phyloP scores from a whole-genome alignment of 2,113 vertebrate genomes.

The Corythornis madagascariensis region DNA sequence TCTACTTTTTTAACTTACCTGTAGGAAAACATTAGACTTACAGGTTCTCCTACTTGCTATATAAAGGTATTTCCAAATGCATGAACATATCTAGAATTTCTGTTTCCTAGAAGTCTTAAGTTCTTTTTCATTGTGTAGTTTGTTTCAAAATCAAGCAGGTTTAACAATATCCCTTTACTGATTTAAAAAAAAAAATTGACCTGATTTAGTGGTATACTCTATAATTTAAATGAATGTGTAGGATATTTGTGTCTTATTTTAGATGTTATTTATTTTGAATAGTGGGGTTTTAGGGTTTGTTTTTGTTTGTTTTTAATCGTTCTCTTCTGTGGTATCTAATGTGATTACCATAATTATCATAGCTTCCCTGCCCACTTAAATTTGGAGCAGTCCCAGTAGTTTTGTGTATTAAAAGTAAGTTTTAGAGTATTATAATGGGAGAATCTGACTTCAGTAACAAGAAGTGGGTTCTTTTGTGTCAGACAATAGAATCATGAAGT shows the following conservation, averaged over 20 bases:
- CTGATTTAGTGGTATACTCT: background rate
- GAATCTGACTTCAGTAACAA: background rate
- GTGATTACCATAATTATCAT: background rate
- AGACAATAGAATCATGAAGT: background rate
- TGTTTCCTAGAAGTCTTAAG: background rate
- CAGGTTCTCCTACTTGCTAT: background rate
- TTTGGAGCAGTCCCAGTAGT: background rate
- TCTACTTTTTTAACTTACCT: background rate
- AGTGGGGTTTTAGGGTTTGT: no score
- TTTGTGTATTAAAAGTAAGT: background rate
- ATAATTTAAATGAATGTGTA: background rate
- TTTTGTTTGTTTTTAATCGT: background rate
- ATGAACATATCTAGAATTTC: background rate
- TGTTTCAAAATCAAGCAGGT: background rate
- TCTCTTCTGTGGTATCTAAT: background rate
- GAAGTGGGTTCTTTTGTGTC: background rate
- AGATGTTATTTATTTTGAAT: background rate
- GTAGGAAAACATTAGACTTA: background rate
- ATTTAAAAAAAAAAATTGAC: no score
- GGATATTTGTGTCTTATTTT: background rate
- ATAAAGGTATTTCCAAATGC: background rate
- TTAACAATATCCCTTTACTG: background rate
- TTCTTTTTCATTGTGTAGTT: background rate
- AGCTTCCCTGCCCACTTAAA: background rate
- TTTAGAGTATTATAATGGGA: background rate